phyloP scores from a whole-genome alignment of 2,797 vertebrate genomes.

The Morus bassanus region DNA sequence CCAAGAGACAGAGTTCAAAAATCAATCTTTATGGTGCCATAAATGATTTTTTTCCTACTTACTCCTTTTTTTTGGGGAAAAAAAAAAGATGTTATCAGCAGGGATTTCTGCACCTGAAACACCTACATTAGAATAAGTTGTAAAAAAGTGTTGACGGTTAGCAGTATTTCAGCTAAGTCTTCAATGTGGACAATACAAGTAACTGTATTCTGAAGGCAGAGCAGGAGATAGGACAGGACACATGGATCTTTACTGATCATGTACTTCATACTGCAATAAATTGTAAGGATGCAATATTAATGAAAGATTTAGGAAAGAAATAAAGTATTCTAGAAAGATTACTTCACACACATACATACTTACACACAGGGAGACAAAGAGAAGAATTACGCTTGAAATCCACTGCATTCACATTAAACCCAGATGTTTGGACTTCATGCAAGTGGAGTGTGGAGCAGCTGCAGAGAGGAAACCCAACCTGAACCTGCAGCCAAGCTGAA shows the following conservation, averaged over 20 bases:
- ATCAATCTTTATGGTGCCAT: neutral
- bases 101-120: neutral
- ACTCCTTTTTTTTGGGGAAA: neutral
- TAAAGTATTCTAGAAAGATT: neutral
- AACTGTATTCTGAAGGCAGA: neutral
- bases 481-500: conserved; percentile 14
- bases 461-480: conserved; percentile 40
- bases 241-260: neutral
- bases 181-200: neutral
- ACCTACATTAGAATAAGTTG: neutral
- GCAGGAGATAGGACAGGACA: neutral
- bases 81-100: neutral
- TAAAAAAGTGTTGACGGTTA: neutral
- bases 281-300: neutral
- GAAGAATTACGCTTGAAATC: conserved; percentile 23
- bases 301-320: neutral
- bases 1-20: neutral
- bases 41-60: neutral
- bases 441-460: conserved; percentile 19
- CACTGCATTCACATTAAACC: conserved; percentile 26
- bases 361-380: neutral
- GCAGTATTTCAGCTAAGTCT: neutral
- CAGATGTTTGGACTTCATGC: conserved; percentile 4
- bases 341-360: neutral
- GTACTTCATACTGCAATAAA: neutral